Evolutionary conservation across 2,113 vertebrate genomes (phyloP).

Genomic region (Furnarius figulus): DNA sequence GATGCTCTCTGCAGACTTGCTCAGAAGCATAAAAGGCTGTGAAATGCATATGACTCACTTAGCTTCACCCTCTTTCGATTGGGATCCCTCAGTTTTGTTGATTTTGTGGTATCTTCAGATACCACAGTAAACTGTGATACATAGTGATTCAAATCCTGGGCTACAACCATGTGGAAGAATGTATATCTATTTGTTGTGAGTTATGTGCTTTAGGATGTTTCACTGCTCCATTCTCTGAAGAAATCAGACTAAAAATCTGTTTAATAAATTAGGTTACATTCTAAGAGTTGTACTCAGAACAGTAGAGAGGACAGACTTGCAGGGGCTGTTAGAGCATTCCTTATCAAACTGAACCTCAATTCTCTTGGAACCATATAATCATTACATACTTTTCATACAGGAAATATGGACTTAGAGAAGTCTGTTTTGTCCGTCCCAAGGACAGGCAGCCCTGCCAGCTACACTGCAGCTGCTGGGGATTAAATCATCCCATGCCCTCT

Average conservation of each 20-base stretch:
- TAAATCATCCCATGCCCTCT: background rate
- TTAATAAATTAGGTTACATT: background rate
- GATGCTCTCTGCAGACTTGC: background rate
- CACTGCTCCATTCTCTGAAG: background rate
- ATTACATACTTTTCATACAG: background rate
- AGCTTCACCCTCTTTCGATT: background rate
- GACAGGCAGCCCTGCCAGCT: background rate
- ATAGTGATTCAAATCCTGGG: background rate
- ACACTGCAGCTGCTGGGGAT: background rate
- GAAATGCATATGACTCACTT: background rate
- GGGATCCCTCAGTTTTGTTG: background rate
- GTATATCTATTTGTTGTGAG: background rate
- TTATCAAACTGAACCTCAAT: fast-evolving
- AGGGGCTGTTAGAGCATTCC: background rate
- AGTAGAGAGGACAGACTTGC: background rate
- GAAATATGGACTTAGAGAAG: background rate
- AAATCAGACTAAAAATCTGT: background rate
- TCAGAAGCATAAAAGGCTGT: background rate
- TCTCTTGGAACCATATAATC: background rate
- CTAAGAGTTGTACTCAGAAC: background rate
- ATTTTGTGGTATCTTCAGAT: background rate
- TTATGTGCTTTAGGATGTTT: background rate
- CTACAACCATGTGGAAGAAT: background rate
- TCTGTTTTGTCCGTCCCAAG: background rate
- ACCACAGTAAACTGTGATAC: background rate